A percentile compares a stretch with the other conserved stretches of the same genome.
phyloP scores from a whole-genome alignment of 2,888 invertebrate species.

The Diplolepis rosae region DNA sequence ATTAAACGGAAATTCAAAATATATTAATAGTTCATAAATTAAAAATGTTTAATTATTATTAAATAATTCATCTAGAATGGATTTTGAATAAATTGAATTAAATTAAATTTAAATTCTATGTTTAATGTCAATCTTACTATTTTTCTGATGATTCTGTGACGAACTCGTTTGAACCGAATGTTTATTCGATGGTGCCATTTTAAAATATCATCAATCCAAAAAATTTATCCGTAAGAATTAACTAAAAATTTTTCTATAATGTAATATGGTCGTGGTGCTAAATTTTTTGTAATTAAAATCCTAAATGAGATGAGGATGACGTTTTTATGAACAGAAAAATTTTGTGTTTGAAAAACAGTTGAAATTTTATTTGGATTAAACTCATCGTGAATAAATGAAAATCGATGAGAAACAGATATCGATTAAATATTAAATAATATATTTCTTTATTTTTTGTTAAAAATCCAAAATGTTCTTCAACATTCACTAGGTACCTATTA shows the following conservation, averaged over 20 bases:
- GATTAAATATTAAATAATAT: no score
- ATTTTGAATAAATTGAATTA: not conserved
- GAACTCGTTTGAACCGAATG: not conserved
- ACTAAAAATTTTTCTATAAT: not conserved
- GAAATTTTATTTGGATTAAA: not conserved
- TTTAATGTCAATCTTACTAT: not conserved
- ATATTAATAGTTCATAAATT: no score
- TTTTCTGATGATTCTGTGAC: not conserved
- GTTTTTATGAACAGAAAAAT: not conserved
- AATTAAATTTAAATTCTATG: not conserved
- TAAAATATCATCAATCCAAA: not conserved
- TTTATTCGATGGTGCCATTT: not conserved
- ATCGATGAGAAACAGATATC: no score
- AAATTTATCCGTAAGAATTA: not conserved
- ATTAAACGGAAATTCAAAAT: no score
- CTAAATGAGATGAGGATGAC: not conserved
- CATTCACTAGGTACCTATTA: no score
- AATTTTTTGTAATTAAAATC: not conserved
- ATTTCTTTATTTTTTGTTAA: no score
- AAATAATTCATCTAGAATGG: no score
- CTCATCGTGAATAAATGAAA: not conserved
- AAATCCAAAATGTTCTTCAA: no score
- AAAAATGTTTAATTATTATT: no score
- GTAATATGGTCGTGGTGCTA: not conserved
- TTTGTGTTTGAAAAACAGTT: not conserved